Conservation (phyloP, 2,888 invertebrate species). For the Drosophila hamatofila region DNA sequence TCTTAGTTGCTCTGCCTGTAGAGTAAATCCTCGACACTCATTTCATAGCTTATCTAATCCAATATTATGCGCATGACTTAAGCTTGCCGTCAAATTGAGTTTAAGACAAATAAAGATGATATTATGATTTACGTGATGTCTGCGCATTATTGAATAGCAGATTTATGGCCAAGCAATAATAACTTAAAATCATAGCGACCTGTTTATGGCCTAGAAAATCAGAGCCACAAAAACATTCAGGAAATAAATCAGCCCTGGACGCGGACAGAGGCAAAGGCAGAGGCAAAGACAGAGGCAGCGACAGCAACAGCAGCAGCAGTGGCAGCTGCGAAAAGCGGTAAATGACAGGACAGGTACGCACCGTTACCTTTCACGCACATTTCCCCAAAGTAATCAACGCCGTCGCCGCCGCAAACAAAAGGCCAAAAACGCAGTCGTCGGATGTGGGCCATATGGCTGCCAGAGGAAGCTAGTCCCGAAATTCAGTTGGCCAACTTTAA, state of each 20-base stretch:
- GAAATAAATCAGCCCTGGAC: constrained; percentile 60
- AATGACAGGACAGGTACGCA: constrained; percentile 72
- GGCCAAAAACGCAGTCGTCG: constrained; percentile 49
- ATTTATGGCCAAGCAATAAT: constrained; percentile 67
- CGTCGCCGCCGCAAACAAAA: constrained; percentile 71
- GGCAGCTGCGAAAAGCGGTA: constrained; percentile 58
- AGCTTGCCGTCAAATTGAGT: constrained; percentile 38
- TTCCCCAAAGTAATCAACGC: constrained; percentile 79
- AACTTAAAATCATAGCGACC: constrained; percentile 63
- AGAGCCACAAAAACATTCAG: constrained; percentile 26
- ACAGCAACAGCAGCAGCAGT: constrained; percentile 18
- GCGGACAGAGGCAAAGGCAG: constrained; percentile 6
- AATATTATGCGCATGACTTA: constrained; percentile 16
- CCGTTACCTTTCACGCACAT: constrained; percentile 77
- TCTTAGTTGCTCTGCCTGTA: neutral
- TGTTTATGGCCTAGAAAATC: constrained; percentile 61
- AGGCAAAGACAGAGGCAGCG: neutral
- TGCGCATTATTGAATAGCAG: constrained; percentile 54
- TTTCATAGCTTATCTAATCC: constrained; percentile 2
- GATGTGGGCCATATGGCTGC: constrained; percentile 48
- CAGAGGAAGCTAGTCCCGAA: constrained; percentile 34
- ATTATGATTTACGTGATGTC: constrained; percentile 69
- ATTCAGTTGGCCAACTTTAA: constrained; percentile 57
- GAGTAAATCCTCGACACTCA: neutral
- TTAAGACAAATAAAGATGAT: constrained; percentile 48